Evolutionary conservation across 2,888 invertebrate genomes (phyloP), one percentile per base, ranked within the genome.

Genomic region (Sericinus montela): DNA sequence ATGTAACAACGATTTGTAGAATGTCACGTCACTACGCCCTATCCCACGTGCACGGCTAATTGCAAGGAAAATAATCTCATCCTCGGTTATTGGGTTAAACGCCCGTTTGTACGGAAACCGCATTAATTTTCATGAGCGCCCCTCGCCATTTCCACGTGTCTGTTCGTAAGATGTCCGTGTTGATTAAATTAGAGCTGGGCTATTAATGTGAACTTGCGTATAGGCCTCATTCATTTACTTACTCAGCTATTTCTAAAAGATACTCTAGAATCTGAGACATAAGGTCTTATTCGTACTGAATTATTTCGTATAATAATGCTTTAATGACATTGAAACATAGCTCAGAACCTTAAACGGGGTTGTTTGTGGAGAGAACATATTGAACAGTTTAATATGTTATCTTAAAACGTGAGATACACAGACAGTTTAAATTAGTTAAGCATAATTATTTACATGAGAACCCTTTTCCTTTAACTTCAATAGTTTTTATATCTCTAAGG

Each of bases 91-190:
- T 48, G 37, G 42, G 48, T 42, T 42, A 48, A 48, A 42, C 37
- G 42, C 14, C 29, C 36, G 37, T 48, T 48, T 42, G 36, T 42
- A 36, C 36, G 36, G 42, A 10, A 42, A 42, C 36, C 30, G 23
- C 30, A 48, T 48, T 48, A 42, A 48, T 48, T 48, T 48, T 48
- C 42, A 48, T 37, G 48, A 36, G 48, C 46, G 39, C 23, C 41
- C 28, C 16, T 37, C 25, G 10, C 30, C 16, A 23, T 40, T 16
- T 30, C 30, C 15, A 45, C 34, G 40, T 25, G 46, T 46, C 39
- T 34, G 46, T 40, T 40, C 15, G 32, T 25, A 46, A 40, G 39
- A 40, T 40, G 39, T 46, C 34, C 39, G 46, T 46, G 46, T 40
- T 46, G 40, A 46, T 46, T 46, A 46, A 46, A 41, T 47, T 41